Conservation (phyloP, 2,113 vertebrate genomes). For the Fregetta grallaria region DNA sequence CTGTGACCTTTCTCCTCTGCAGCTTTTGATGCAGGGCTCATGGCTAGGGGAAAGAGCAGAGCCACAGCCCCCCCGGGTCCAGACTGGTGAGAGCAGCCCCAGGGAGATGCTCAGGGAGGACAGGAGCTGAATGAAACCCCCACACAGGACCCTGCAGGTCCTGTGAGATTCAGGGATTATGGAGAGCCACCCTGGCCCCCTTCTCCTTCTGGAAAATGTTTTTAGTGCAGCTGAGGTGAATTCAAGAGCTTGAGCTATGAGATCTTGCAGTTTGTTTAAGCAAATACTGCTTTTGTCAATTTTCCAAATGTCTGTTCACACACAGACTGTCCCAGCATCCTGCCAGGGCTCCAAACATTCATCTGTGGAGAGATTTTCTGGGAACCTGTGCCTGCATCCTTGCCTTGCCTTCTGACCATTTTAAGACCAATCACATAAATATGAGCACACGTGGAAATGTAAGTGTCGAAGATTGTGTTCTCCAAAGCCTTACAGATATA, state of each 20-base stretch:
- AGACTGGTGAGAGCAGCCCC: not conserved
- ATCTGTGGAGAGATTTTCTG: not conserved
- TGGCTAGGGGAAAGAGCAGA: not conserved
- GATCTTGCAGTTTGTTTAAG: constrained; percentile 13
- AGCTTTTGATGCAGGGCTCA: not conserved
- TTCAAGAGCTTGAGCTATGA: not conserved
- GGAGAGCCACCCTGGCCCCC: not conserved
- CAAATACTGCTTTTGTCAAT: constrained; percentile 30
- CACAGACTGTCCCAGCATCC: not conserved
- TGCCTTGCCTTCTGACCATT: constrained; percentile 1
- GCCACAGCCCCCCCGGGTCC: too few species aligned
- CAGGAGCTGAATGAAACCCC: not conserved
- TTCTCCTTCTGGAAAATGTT: not conserved
- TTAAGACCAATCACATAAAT: not conserved
- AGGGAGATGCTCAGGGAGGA: not conserved
- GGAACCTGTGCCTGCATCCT: constrained; percentile 22
- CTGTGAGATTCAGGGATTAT: not conserved
- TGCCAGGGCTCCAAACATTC: not conserved
- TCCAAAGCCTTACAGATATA: not conserved
- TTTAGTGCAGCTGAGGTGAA: not conserved
- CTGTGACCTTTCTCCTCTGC: not conserved
- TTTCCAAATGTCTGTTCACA: constrained; percentile 40
- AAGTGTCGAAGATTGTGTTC: not conserved
- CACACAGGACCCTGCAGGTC: not conserved
- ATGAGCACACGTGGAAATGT: not conserved